Evolutionary conservation across 2,797 vertebrate genomes (phyloP).

Genomic region (Artibeus lituratus): DNA sequence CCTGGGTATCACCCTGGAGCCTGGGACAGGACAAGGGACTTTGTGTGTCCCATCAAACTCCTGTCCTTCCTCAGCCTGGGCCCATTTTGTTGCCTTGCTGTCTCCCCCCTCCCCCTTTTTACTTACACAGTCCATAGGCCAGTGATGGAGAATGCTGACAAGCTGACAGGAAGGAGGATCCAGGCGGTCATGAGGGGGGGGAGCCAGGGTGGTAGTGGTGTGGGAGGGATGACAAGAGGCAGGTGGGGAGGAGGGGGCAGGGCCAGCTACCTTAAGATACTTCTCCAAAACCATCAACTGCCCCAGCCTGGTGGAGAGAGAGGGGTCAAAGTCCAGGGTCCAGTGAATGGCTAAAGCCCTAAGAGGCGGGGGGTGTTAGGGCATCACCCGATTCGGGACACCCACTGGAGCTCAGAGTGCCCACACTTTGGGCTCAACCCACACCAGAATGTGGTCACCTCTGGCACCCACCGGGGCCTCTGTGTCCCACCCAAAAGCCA

Average conservation of each 20-base stretch:
- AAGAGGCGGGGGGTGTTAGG: background rate
- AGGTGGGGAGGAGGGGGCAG: conserved; percentile 60
- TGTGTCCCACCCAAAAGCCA: background rate
- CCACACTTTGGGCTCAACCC: conserved; percentile 27
- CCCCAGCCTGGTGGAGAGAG: conserved; percentile 65
- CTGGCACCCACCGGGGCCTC: background rate
- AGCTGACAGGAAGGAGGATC: conserved; percentile 95
- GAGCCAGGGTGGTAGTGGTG: conserved; percentile 87
- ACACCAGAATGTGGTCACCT: background rate
- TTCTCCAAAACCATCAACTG: conserved; percentile 70
- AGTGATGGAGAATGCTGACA: conserved; percentile 95
- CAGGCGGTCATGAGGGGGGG: conserved; percentile 96
- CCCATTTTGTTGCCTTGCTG: background rate
- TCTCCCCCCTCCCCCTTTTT: background rate
- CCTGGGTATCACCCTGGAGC: conserved; percentile 21
- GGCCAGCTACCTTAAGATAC: conserved; percentile 60
- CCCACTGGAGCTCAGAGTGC: background rate
- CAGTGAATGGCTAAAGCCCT: background rate
- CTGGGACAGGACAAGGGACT: conserved; percentile 35
- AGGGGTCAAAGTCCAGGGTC: conserved; percentile 63
- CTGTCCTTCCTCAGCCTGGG: background rate
- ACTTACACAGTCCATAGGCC: conserved; percentile 98
- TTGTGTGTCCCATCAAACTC: background rate
- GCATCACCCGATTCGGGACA: background rate
- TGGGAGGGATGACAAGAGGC: conserved; percentile 79